Percentiles rank a stretch among this genome's conserved stretches.
These are phyloP conservation scores for Loripinus fragilis DNA, from an alignment of 2,888 invertebrate genomes.

Conservation along the genomic window DNA sequence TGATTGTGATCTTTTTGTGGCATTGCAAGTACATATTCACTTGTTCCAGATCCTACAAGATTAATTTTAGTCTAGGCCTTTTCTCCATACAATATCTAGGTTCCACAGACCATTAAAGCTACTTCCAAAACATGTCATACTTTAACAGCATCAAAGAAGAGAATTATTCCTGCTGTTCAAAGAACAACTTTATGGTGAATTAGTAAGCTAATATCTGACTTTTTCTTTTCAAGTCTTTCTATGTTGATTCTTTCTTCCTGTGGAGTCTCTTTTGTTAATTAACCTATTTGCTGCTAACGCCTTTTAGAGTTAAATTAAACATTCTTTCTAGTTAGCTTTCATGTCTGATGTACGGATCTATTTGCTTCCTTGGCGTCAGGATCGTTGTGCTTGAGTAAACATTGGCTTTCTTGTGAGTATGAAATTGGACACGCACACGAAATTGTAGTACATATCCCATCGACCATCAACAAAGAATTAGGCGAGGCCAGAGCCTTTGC, in stretches of 20 bases:
- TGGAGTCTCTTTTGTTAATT: not conserved
- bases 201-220: constrained; percentile 1
- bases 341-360: constrained; percentile 9
- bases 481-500: too few relatives aligned
- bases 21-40: too few relatives aligned
- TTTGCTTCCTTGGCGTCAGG: constrained; percentile 49
- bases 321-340: not conserved
- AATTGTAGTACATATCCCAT: too few relatives aligned
- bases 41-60: too few relatives aligned
- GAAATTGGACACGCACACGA: too few relatives aligned
- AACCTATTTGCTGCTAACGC: not conserved
- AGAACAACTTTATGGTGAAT: not conserved
- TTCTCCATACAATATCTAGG: too few relatives aligned
- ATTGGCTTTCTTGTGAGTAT: too few relatives aligned
- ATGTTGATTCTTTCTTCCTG: not conserved
- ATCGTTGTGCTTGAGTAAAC: too few relatives aligned
- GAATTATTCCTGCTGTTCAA: not conserved
- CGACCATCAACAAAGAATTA: too few relatives aligned
- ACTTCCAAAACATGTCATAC: not conserved
- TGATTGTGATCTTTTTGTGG: too few relatives aligned
- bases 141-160: not conserved
- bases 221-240: not conserved
- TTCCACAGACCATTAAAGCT: too few relatives aligned
- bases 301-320: constrained; percentile 2
- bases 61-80: too few relatives aligned